A percentile compares a stretch with the other conserved stretches of the same genome.
These are phyloP conservation scores for Oscheius sp. DNA, from an alignment of 2,888 invertebrate species.

Conservation along the genomic window DNA sequence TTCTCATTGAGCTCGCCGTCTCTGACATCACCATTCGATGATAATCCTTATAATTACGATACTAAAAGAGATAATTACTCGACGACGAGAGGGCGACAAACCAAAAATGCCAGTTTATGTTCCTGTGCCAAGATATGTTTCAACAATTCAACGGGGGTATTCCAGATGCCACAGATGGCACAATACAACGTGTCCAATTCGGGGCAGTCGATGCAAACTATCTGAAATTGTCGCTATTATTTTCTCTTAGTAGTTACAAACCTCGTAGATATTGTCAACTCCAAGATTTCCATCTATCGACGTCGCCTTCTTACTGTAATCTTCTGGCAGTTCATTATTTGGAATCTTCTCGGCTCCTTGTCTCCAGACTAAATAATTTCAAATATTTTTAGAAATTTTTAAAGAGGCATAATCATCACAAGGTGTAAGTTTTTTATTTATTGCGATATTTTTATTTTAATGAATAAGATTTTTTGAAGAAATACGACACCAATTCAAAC, in stretches of 20 bases:
- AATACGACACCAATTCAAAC: neutral
- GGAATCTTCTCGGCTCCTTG: conserved; percentile 33
- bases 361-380: conserved; percentile 19
- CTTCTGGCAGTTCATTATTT: conserved; percentile 2
- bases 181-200: conserved; percentile 31
- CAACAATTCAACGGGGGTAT: conserved; percentile 9
- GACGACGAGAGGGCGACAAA: neutral
- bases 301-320: conserved; percentile 16
- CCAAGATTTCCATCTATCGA: conserved; percentile 17
- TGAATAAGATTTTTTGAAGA: neutral
- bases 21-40: conserved; percentile 5
- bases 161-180: conserved; percentile 27
- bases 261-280: conserved; percentile 28
- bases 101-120: conserved; percentile 29
- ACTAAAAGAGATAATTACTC: conserved; percentile 3
- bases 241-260: neutral
- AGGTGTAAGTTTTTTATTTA: neutral
- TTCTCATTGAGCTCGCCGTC: neutral
- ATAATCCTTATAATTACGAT: neutral
- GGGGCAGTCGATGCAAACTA: conserved; percentile 31
- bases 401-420: neutral
- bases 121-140: conserved; percentile 9
- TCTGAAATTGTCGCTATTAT: conserved; percentile 5
- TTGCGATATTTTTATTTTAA: neutral
- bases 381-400: too few relatives aligned